These are phyloP conservation scores for Semnornis frantzii DNA, from an alignment of 2,113 vertebrate genomes.

Conservation along the genomic window DNA sequence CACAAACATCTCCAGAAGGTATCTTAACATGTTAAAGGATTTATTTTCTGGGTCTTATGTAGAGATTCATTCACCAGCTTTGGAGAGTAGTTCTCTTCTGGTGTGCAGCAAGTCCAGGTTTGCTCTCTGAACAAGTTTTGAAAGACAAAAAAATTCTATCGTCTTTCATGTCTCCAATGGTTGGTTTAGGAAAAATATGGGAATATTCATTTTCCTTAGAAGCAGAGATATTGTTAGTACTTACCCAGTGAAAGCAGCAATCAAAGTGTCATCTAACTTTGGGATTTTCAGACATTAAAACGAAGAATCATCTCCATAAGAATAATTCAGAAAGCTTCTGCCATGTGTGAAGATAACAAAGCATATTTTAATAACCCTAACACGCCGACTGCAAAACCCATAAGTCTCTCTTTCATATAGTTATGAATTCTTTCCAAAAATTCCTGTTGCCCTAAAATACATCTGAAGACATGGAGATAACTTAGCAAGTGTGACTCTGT, in stretches of 20 bases:
- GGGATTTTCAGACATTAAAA: conserved; percentile 17
- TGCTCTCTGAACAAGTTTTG: background rate
- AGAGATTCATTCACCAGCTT: background rate
- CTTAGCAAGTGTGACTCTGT: background rate
- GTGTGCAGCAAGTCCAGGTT: background rate
- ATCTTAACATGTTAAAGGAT: background rate
- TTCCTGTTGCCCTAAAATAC: background rate
- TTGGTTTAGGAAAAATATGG: background rate
- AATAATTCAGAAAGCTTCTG: conserved; percentile 37
- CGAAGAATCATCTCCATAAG: background rate
- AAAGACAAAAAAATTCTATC: background rate
- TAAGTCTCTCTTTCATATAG: background rate
- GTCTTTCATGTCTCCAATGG: background rate
- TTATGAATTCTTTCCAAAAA: conserved; percentile 21
- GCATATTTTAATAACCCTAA: conserved; percentile 49
- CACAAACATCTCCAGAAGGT: background rate
- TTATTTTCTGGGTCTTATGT: background rate
- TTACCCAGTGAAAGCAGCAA: background rate
- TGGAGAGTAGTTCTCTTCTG: background rate
- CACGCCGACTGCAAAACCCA: background rate
- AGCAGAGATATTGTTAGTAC: background rate
- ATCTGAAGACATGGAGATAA: background rate
- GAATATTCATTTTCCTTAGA: background rate
- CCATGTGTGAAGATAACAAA: conserved; percentile 46
- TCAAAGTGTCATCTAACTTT: conserved; percentile 19